Percentiles rank a stretch among this genome's conserved stretches.
phyloP scores from a whole-genome alignment of 2,113 vertebrate genomes.

The Peromyscus maniculatus region DNA sequence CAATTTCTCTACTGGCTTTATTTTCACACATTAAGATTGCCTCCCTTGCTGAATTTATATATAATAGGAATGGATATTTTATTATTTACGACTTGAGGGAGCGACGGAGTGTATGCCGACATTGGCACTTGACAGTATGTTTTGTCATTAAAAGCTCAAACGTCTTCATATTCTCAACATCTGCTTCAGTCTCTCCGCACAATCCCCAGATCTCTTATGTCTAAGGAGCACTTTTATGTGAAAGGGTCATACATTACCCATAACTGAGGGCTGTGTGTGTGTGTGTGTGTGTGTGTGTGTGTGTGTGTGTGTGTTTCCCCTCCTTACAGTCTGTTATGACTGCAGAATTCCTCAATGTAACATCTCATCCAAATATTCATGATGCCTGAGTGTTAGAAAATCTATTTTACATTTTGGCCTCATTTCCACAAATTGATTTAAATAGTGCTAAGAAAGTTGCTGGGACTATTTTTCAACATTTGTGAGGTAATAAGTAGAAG shows the following conservation, averaged over 20 bases:
- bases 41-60: constrained; percentile 39
- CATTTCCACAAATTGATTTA: not conserved
- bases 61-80: constrained; percentile 54
- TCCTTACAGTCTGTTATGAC: not conserved
- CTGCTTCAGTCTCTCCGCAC: accelerated
- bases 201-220: not conserved
- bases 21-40: constrained; percentile 20
- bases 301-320: not conserved
- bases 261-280: not conserved
- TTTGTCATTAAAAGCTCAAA: constrained; percentile 66
- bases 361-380: constrained; percentile 31
- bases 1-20: constrained; percentile 8
- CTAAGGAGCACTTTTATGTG: not conserved
- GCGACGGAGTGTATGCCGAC: constrained; percentile 25
- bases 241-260: constrained; percentile 6
- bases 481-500: constrained; percentile 49
- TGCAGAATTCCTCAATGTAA: constrained; percentile 21
- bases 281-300: not conserved
- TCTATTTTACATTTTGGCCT: not conserved
- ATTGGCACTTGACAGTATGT: constrained; percentile 48
- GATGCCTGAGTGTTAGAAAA: not conserved
- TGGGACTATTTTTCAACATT: constrained; percentile 60
- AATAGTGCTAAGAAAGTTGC: accelerated
- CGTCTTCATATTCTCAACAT: not conserved
- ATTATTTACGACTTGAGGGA: constrained; percentile 65